Conservation (phyloP, 1,140 invertebrate species). For the Amphibalanus amphitrite region DNA sequence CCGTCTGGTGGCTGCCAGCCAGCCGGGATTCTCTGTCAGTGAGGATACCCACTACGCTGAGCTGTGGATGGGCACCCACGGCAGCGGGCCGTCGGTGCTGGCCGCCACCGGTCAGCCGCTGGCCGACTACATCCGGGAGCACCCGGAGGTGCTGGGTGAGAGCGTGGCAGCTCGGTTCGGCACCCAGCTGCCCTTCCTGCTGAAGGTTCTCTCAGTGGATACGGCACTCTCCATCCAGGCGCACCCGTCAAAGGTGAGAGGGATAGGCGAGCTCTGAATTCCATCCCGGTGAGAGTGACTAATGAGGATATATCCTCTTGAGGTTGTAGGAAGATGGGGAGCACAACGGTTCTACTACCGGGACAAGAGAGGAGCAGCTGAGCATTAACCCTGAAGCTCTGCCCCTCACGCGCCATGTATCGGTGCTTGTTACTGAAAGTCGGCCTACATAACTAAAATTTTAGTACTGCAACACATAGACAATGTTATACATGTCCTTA, state of each 20-base stretch:
- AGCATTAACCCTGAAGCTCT: no score
- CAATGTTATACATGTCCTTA: no score
- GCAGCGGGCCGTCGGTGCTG: constrained; percentile 65
- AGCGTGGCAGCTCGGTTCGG: constrained; percentile 46
- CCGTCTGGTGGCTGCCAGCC: constrained; percentile 34
- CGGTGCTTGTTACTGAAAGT: no score
- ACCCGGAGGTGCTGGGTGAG: constrained; percentile 49
- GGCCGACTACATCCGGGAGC: constrained; percentile 43
- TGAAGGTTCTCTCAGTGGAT: constrained; percentile 85
- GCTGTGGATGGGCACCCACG: constrained; percentile 96
- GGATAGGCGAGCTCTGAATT: no score
- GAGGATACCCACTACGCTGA: constrained; percentile 53
- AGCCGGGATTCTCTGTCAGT: constrained; percentile 33
- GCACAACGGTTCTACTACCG: no score
- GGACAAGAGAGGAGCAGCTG: no score
- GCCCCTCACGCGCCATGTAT: no score
- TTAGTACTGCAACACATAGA: no score
- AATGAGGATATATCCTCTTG: no score
- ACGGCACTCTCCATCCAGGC: constrained; percentile 93
- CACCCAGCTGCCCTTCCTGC: constrained; percentile 67
- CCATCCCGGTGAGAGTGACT: no score
- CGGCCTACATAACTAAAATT: no score
- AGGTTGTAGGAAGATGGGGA: no score
- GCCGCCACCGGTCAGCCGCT: constrained; percentile 30
- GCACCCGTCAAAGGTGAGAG: constrained; percentile 80